phyloP scores from a whole-genome alignment of 2,113 vertebrate genomes.

The Lucifuga dentata region DNA sequence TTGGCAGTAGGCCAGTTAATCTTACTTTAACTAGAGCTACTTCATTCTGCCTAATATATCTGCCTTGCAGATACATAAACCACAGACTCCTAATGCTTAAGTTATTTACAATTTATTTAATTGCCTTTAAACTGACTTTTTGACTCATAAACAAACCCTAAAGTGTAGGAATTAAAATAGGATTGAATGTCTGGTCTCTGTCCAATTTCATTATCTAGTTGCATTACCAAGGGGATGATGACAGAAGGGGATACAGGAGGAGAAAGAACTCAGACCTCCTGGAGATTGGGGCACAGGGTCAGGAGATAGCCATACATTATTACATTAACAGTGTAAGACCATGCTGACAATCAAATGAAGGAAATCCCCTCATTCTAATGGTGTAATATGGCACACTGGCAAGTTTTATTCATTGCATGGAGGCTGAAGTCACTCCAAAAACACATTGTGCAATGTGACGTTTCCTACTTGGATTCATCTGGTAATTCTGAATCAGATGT shows the following conservation, averaged over 20 bases:
- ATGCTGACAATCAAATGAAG: background rate
- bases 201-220: conserved; percentile 52
- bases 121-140: too few species aligned
- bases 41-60: conserved; percentile 50
- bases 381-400: background rate
- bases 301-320: conserved; percentile 34
- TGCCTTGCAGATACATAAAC: conserved; percentile 20
- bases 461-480: conserved; percentile 2
- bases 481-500: conserved; percentile 29
- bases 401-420: background rate
- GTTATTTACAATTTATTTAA: too few species aligned
- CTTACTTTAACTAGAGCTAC: conserved; percentile 24
- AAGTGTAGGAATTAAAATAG: conserved; percentile 26
- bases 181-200: conserved; percentile 29
- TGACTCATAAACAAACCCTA: background rate
- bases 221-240: conserved; percentile 17
- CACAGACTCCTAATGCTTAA: too few species aligned
- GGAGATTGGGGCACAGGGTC: conserved; percentile 47
- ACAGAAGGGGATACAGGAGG: conserved; percentile 39
- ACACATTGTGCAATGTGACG: background rate
- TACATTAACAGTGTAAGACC: conserved; percentile 23
- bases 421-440: background rate
- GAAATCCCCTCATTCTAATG: too few species aligned
- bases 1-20: conserved; percentile 42
- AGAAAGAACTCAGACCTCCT: conserved; percentile 35